A percentile compares a stretch with the other conserved stretches of the same genome.
These are phyloP conservation scores for Mantis religiosa DNA, from an alignment of 2,888 invertebrate species.

Conservation along the genomic window DNA sequence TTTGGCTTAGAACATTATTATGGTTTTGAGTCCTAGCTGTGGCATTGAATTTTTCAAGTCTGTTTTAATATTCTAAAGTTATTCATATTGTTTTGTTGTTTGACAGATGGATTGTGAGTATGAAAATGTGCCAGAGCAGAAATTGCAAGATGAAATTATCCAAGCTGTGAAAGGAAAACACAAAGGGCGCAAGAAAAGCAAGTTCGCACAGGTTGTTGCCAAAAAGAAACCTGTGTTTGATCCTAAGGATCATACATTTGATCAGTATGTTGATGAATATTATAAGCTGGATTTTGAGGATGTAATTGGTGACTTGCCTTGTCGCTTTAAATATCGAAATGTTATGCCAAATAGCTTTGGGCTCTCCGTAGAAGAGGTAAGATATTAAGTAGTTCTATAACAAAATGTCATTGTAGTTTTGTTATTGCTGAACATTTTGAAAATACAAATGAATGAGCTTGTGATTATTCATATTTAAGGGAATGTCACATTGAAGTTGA, in stretches of 20 bases:
- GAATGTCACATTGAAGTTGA: too few relatives aligned
- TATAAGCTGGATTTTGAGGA: conserved; percentile 95
- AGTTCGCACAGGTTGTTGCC: conserved; percentile 68
- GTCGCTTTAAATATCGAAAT: conserved; percentile 87
- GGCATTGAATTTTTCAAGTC: too few relatives aligned
- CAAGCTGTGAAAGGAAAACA: conserved; percentile 43
- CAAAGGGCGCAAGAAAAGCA: conserved; percentile 53
- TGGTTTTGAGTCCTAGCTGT: too few relatives aligned
- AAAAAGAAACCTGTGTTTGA: conserved; percentile 80
- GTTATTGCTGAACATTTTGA: not conserved
- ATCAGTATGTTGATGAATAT: conserved; percentile 90
- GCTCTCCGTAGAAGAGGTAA: conserved; percentile 82
- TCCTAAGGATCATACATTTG: conserved; percentile 71
- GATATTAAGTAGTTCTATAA: not conserved
- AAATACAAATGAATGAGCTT: not conserved
- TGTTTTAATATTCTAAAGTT: too few relatives aligned
- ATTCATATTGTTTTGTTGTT: conserved; percentile 20
- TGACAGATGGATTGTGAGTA: conserved; percentile 86
- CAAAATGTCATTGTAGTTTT: not conserved
- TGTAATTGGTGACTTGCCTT: conserved; percentile 85
- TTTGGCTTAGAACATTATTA: too few relatives aligned
- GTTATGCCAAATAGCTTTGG: conserved; percentile 90
- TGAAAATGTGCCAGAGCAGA: conserved; percentile 48
- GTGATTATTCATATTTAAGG: too few relatives aligned
- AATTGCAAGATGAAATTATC: conserved; percentile 55